Base-by-base conservation (phyloP, 2,113 vertebrate species). In the Saccopteryx bilineata region DNA sequence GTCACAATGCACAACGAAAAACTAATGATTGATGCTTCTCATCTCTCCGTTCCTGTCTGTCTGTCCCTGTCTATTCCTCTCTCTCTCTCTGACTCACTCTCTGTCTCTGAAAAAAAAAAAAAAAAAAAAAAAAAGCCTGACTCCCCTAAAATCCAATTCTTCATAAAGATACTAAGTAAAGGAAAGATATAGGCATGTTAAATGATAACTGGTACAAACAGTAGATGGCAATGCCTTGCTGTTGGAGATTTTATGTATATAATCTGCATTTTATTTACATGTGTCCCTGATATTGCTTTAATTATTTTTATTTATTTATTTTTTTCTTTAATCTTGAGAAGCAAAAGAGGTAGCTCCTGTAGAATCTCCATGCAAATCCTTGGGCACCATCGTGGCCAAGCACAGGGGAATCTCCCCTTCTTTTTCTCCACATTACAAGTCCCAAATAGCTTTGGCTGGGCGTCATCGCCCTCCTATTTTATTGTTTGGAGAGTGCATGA, bases 211-310 rank as follows among this genome's bases (percentile, higher is more conserved):
- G 3, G 3, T 58, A 15, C 60, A 61, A 75, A 79, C 48, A 52
- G n/a, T 15, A 46, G 61, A 46, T 39, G 56, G 60, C 54, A 69
- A 63, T 5, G 31, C 48, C 5, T 80, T 60, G 33, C 65, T 63
- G 19, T 11, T 60, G 31, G 75, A 81, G 12, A 87, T 26, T 89
- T 93, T 33, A 78, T 95, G 86, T 90, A 80, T 17, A 39, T 76
- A 66, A 89, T 39, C 46, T 84, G 33, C 12, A 78, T 92, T 83
- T 85, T 50, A 80, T 81, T 71, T 88, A 60, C 48, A 46, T 33
- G 3, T 39, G 76, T 68, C 46, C 17, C 52, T 90, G 65, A 81
- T 48, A 74, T 1, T 74, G 33, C 14, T 85, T 88, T 74, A 39
- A 39, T 39, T 39, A 39, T 39, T 39, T 39, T 39, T 39, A 39